These are phyloP conservation scores for Drosophila vallismaia DNA, from an alignment of 2,888 invertebrate species.

Conservation along the genomic window DNA sequence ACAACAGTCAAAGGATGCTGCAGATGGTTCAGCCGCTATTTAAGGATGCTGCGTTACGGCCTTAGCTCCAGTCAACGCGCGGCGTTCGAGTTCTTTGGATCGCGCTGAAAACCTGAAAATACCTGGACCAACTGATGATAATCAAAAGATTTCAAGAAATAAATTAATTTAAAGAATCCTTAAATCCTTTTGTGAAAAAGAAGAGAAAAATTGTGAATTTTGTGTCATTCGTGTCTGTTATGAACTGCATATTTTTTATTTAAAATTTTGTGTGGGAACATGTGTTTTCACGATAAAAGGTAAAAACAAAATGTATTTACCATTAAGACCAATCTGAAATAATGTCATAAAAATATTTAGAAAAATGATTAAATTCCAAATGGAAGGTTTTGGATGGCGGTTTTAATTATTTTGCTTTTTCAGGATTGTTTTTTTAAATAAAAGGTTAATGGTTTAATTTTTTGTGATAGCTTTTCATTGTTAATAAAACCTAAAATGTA, in stretches of 20 bases:
- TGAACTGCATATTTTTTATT: not conserved
- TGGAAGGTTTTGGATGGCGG: no score
- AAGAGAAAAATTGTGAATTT: not conserved
- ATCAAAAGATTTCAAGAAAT: slow-evolving; percentile 36
- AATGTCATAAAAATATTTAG: not conserved
- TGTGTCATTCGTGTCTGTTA: not conserved
- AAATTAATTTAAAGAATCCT: slow-evolving; percentile 27
- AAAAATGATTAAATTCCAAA: no score
- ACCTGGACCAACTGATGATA: slow-evolving; percentile 51
- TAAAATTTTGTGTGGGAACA: not conserved
- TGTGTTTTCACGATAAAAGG: not conserved
- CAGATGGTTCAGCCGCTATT: slow-evolving; percentile 65
- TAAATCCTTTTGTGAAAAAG: slow-evolving; percentile 2
- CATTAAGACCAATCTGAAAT: not conserved
- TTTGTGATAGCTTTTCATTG: no score
- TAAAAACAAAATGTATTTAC: not conserved
- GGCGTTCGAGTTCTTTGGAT: slow-evolving; percentile 79
- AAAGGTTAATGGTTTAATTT: no score
- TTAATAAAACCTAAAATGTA: no score
- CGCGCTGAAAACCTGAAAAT: slow-evolving; percentile 58
- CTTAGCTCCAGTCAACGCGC: slow-evolving; percentile 81
- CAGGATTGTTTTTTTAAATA: no score
- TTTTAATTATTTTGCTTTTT: no score
- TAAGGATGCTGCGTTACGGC: slow-evolving; percentile 82
- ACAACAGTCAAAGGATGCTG: slow-evolving; percentile 37